These are phyloP conservation scores for Julus scandinavius DNA, from an alignment of 2,888 invertebrate species.

Conservation along the genomic window DNA sequence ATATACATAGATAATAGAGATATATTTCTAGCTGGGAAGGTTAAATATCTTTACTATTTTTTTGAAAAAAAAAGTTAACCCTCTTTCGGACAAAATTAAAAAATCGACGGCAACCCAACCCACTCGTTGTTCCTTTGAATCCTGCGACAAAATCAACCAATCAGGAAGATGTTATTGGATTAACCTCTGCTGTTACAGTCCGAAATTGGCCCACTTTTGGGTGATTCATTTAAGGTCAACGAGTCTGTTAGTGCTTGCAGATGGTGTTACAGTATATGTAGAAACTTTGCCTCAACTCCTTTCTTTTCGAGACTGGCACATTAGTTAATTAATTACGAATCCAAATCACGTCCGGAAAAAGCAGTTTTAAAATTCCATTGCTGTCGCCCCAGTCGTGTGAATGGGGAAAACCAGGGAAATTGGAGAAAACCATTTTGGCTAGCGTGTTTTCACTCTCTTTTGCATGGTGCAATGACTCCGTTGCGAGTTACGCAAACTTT, in stretches of 20 bases:
- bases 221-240: conserved; percentile 34
- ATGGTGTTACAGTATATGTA: background rate
- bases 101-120: background rate
- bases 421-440: background rate
- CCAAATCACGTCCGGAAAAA: background rate
- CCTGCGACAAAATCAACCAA: background rate
- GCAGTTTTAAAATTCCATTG: background rate
- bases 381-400: background rate
- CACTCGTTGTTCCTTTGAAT: background rate
- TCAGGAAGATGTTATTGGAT: conserved; percentile 1
- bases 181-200: conserved; percentile 20
- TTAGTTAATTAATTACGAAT: background rate
- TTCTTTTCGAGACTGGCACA: background rate
- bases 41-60: background rate
- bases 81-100: background rate
- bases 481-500: background rate
- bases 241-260: background rate
- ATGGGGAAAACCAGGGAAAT: conserved; percentile 25
- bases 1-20: too few species aligned
- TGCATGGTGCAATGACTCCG: conserved; percentile 26
- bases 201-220: conserved; percentile 14
- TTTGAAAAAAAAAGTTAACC: background rate
- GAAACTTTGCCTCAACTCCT: background rate
- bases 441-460: conserved; percentile 1
- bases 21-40: background rate